Evolutionary conservation across 1,140 invertebrate species (phyloP).

Genomic region (Drosophila tropicalis): DNA sequence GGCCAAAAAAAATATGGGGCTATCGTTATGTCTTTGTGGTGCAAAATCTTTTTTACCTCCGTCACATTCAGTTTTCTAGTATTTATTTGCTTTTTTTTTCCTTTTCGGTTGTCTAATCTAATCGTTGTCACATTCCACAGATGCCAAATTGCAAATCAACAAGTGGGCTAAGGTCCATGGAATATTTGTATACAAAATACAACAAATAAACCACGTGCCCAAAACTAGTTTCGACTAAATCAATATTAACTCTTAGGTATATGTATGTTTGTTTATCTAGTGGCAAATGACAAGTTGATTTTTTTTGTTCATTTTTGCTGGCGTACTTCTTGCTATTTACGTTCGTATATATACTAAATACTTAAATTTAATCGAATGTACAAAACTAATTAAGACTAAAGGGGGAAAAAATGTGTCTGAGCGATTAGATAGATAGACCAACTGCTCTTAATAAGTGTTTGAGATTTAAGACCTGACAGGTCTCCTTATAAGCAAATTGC

Average conservation of each 20-base stretch:
- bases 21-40: conserved; percentile 25
- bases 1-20: neutral
- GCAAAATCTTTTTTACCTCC: conserved; percentile 16
- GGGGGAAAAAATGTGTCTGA: conserved; percentile 24
- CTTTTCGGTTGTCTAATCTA: conserved; percentile 44
- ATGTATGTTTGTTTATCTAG: conserved; percentile 15
- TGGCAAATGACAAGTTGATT: conserved; percentile 17
- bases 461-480: conserved; percentile 45
- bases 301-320: conserved; percentile 29
- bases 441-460: conserved; percentile 33
- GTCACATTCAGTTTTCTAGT: conserved; percentile 21
- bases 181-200: neutral
- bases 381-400: conserved; percentile 57
- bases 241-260: conserved; percentile 15
- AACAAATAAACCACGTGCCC: conserved; percentile 45
- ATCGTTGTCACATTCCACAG: conserved; percentile 47
- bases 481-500: too few relatives aligned
- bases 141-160: conserved; percentile 47
- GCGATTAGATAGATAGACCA: conserved; percentile 58
- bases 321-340: conserved; percentile 27
- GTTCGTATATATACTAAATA: conserved; percentile 4
- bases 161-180: conserved; percentile 51
- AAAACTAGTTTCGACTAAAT: conserved; percentile 46
- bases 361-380: conserved; percentile 30
- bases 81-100: conserved; percentile 26